Evolutionary conservation across 2,113 vertebrate species (phyloP).

Genomic region (Dolichotis patagonum): DNA sequence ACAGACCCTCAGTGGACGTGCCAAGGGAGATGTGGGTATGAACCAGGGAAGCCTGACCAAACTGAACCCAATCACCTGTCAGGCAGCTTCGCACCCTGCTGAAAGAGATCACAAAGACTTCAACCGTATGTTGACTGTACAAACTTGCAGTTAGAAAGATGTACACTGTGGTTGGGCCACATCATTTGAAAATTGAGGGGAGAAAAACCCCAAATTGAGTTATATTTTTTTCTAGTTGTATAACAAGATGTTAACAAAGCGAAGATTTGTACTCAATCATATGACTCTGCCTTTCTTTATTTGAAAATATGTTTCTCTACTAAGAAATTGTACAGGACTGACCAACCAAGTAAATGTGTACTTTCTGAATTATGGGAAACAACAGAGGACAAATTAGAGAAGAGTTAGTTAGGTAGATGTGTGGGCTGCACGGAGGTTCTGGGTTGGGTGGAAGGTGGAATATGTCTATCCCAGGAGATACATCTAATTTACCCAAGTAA

Average conservation of each 20-base stretch:
- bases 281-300: background rate
- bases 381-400: background rate
- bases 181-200: conserved; percentile 22
- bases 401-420: background rate
- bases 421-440: background rate
- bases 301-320: background rate
- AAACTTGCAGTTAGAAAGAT: background rate
- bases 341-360: background rate
- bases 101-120: background rate
- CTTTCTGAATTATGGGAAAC: background rate
- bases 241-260: conserved; percentile 18
- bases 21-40: background rate
- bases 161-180: background rate
- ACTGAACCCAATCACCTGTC: background rate
- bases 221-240: background rate
- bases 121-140: background rate
- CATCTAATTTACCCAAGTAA: background rate
- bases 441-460: background rate
- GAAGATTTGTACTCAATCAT: background rate
- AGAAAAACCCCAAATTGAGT: background rate
- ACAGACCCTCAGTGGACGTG: background rate
- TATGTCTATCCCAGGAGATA: background rate
- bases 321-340: background rate
- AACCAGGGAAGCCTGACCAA: background rate
- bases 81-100: background rate